phyloP scores from a whole-genome alignment of 2,113 vertebrate genomes.

The Silurus asotus region DNA sequence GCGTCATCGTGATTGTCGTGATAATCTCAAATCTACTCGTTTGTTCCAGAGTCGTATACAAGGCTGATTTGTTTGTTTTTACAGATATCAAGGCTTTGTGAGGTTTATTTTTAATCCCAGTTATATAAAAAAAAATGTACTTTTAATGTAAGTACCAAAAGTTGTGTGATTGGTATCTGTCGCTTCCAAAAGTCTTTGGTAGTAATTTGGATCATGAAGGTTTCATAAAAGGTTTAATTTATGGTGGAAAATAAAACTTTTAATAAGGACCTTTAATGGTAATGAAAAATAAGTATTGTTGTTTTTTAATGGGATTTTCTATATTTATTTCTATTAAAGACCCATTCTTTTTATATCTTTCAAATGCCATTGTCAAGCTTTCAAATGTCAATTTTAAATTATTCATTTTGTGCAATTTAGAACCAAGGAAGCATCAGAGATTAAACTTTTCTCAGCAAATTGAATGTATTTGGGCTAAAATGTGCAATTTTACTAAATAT shows the following conservation, averaged over 20 bases:
- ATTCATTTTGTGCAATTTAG: not conserved
- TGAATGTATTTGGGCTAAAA: not conserved
- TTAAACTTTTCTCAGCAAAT: not conserved
- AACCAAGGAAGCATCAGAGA: not conserved
- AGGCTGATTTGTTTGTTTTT: not conserved
- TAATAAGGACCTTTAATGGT: not conserved
- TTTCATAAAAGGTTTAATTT: not conserved
- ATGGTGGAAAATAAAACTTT: not conserved
- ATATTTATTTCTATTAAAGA: not conserved
- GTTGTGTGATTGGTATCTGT: not conserved
- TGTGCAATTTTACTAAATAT: no score
- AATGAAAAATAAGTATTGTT: not conserved
- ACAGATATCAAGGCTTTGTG: not conserved
- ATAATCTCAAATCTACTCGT: not conserved
- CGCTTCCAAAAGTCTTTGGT: not conserved
- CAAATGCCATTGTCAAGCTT: not conserved
- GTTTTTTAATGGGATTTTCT: not conserved
- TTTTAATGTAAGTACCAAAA: not conserved
- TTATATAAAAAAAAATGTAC: not conserved
- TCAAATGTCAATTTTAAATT: not conserved
- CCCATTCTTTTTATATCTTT: not conserved
- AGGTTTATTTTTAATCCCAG: not conserved
- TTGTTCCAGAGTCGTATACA: not conserved
- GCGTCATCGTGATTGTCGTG: not conserved
- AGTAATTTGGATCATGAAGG: not conserved